Conservation (phyloP, 1,140 invertebrate species). For the Pollicipes pollicipes region DNA sequence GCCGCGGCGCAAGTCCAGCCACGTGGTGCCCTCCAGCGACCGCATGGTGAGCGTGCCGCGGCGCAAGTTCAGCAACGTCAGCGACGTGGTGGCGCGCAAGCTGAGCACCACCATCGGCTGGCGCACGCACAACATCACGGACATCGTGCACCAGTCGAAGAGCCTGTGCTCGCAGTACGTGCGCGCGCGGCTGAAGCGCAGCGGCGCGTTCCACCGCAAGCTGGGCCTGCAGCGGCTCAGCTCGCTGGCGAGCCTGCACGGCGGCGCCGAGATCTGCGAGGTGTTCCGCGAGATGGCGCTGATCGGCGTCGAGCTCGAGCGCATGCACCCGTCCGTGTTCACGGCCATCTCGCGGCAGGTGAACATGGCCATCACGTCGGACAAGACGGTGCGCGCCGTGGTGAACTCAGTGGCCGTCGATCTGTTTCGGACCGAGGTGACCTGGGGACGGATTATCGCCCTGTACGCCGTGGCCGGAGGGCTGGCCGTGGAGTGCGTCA, state of each 20-base stretch:
- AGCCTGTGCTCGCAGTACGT: conserved; percentile 45
- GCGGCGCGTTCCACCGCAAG: conserved; percentile 45
- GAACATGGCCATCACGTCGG: conserved; percentile 27
- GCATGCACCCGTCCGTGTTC: conserved; percentile 44
- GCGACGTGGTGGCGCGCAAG: conserved; percentile 43
- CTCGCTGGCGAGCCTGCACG: conserved; percentile 35
- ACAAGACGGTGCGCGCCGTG: conserved; percentile 34
- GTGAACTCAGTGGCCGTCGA: conserved; percentile 39
- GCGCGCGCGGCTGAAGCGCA: conserved; percentile 38
- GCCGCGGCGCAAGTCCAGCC: conserved; percentile 15
- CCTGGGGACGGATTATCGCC: conserved; percentile 47
- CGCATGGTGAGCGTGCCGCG: conserved; percentile 20
- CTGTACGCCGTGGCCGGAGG: conserved; percentile 47
- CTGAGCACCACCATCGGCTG: conserved; percentile 50
- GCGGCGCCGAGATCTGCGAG: conserved; percentile 32
- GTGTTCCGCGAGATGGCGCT: conserved; percentile 37
- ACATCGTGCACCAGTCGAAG: conserved; percentile 32
- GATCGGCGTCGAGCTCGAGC: conserved; percentile 42
- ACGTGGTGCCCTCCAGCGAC: conserved; percentile 15
- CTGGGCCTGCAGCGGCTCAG: conserved; percentile 45
- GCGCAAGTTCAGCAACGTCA: conserved; percentile 46
- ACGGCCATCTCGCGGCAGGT: conserved; percentile 39
- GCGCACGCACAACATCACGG: conserved; percentile 26
- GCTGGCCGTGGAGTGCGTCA: conserved; percentile 46
- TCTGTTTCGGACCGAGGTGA: conserved; percentile 37